A percentile compares a stretch with the other conserved stretches of the same genome.
Evolutionary conservation across 2,797 vertebrate species (phyloP).

Genomic region (Garrulus glandarius): DNA sequence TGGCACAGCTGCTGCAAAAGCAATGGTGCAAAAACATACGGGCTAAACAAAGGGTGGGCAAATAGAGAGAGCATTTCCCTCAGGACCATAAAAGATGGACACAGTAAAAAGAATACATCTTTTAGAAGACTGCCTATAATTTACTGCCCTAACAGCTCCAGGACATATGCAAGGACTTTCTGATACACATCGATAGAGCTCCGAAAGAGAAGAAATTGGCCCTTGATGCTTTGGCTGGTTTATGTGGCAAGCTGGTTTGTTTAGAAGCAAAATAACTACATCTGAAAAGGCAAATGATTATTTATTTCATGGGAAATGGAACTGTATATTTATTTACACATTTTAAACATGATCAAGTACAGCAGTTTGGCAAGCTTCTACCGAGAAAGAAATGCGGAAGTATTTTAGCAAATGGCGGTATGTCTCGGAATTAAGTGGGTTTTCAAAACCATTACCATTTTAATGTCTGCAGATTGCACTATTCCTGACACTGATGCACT

Average conservation of each 20-base stretch:
- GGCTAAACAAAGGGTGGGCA: not conserved
- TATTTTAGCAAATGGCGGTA: constrained; percentile 57
- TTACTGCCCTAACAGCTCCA: not conserved
- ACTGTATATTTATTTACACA: constrained; percentile 57
- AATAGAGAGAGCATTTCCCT: not conserved
- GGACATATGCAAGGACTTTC: not conserved
- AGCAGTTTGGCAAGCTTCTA: constrained; percentile 63
- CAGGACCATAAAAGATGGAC: not conserved
- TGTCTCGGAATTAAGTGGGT: constrained; percentile 53
- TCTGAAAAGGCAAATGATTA: constrained; percentile 50
- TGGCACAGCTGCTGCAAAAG: not conserved
- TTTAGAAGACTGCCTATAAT: not conserved
- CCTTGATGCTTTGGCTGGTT: not conserved
- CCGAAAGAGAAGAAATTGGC: not conserved
- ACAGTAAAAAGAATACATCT: not conserved
- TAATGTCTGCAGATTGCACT: constrained; percentile 54
- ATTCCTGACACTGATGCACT: constrained; percentile 24
- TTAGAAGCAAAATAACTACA: constrained; percentile 38
- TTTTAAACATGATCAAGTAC: constrained; percentile 55
- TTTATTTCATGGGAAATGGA: constrained; percentile 64
- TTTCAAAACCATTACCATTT: constrained; percentile 57
- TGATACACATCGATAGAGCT: not conserved
- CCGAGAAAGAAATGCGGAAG: constrained; percentile 48
- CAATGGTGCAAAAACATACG: not conserved
- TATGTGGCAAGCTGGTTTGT: constrained; percentile 17